Percentiles rank a stretch among this genome's conserved stretches.
These are phyloP conservation scores for Erythrocercus mccallii DNA, from an alignment of 2,113 vertebrate species.

Conservation along the genomic window DNA sequence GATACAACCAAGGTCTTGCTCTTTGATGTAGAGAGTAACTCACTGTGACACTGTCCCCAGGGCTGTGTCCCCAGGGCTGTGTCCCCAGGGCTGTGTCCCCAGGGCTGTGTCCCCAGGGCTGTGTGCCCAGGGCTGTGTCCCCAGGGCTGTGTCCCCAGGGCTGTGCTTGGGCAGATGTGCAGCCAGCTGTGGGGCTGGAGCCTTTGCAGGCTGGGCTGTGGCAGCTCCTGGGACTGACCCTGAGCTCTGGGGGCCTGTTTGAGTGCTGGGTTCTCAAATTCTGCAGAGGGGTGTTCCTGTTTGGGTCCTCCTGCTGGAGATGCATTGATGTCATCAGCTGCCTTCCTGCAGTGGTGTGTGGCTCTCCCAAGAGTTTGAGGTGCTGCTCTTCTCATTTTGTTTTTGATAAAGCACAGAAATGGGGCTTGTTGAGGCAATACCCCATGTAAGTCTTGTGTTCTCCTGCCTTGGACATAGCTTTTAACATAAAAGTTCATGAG, in stretches of 20 bases:
- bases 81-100: too few species aligned
- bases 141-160: neutral
- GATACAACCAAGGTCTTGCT: fast-evolving
- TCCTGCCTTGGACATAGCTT: neutral
- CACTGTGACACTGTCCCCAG: too few species aligned
- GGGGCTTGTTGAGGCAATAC: neutral
- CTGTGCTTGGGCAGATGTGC: neutral
- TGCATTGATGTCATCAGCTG: fast-evolving
- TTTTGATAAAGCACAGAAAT: neutral
- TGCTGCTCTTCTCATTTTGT: neutral
- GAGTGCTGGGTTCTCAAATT: neutral
- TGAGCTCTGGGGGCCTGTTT: neutral
- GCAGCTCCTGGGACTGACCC: neutral
- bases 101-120: too few species aligned
- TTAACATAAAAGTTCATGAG: neutral
- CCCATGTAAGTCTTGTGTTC: neutral
- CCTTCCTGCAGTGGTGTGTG: neutral
- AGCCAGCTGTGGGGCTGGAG: neutral
- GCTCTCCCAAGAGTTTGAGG: neutral
- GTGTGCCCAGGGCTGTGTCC: neutral
- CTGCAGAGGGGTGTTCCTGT: fast-evolving
- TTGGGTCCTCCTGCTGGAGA: neutral
- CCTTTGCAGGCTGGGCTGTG: fast-evolving
- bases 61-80: too few species aligned
- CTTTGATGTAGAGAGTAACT: neutral